Conservation (phyloP, 2,888 invertebrate species). For the Catonia carolina region DNA sequence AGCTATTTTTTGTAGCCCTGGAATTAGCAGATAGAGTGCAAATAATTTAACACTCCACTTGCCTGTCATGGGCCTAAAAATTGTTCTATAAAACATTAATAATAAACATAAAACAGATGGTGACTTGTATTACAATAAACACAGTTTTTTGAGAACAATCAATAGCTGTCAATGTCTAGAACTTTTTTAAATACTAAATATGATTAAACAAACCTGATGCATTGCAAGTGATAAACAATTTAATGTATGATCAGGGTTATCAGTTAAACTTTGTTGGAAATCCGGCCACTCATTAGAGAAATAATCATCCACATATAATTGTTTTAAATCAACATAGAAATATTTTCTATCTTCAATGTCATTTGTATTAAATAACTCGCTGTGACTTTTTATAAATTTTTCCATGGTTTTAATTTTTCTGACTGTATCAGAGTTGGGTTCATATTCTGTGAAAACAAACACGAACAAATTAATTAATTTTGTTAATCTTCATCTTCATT, state of each 20-base stretch:
- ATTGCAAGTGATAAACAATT: constrained; percentile 69
- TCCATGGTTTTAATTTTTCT: constrained; percentile 50
- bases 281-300: constrained; percentile 55
- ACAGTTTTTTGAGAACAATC: too few relatives aligned
- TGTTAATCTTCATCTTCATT: too few relatives aligned
- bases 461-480: too few relatives aligned
- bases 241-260: constrained; percentile 60
- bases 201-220: constrained; percentile 56
- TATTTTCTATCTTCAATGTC: constrained; percentile 53
- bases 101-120: not conserved
- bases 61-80: too few relatives aligned
- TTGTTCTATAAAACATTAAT: constrained; percentile 40
- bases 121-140: too few relatives aligned
- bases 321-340: constrained; percentile 53
- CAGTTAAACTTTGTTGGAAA: constrained; percentile 58
- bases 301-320: constrained; percentile 48
- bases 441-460: constrained; percentile 44
- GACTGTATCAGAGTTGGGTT: constrained; percentile 46
- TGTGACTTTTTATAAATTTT: constrained; percentile 48
- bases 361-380: constrained; percentile 47
- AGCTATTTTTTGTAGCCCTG: too few relatives aligned
- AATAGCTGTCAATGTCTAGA: too few relatives aligned
- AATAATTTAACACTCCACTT: too few relatives aligned
- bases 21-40: too few relatives aligned
- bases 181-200: too few relatives aligned